These are phyloP conservation scores for Liposcelis brunnea DNA, from an alignment of 2,888 invertebrate genomes.

Conservation along the genomic window DNA sequence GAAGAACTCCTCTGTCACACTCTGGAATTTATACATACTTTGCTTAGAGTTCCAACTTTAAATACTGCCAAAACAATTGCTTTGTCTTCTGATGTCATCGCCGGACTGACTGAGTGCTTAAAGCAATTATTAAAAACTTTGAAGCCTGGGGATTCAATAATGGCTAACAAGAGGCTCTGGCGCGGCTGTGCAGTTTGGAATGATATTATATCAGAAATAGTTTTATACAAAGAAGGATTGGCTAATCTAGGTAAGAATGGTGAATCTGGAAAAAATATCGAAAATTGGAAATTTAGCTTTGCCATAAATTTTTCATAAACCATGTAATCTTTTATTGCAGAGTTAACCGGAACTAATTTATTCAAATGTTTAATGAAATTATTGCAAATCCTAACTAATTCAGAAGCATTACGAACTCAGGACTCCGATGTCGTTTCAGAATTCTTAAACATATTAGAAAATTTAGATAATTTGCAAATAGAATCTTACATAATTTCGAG, in stretches of 20 bases:
- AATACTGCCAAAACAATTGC: not conserved
- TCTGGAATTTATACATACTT: constrained; percentile 18
- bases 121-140: not conserved
- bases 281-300: too few relatives aligned
- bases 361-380: constrained; percentile 2
- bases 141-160: not conserved
- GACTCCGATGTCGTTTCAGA: not conserved
- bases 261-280: too few relatives aligned
- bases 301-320: too few relatives aligned
- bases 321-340: constrained; percentile 2
- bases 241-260: not conserved
- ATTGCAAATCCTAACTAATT: not conserved
- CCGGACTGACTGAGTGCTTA: constrained; percentile 1
- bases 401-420: not conserved
- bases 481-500: too few relatives aligned
- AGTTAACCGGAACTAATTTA: not conserved
- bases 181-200: not conserved
- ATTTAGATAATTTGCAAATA: too few relatives aligned
- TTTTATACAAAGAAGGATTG: not conserved
- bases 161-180: not conserved
- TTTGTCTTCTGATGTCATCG: not conserved
- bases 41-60: constrained; percentile 14
- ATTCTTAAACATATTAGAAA: too few relatives aligned
- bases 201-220: not conserved
- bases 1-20: constrained; percentile 22